A percentile compares a stretch with the other conserved stretches of the same genome.
These are phyloP conservation scores for Perdita meconis DNA, from an alignment of 2,888 invertebrate genomes.

Conservation along the genomic window DNA sequence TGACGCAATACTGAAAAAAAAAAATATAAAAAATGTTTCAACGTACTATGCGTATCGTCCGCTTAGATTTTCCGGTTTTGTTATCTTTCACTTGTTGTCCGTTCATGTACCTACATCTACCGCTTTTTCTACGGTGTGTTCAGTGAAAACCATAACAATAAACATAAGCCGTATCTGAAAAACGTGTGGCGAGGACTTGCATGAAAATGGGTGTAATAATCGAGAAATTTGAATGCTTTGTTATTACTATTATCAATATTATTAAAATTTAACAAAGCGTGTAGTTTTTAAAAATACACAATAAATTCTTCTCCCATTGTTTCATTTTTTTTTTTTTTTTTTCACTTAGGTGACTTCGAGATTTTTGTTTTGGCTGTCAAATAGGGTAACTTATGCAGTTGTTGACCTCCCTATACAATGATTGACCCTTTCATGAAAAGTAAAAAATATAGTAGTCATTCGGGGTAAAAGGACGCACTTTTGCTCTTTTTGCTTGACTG, in stretches of 20 bases:
- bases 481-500: no score
- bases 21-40: slow-evolving; percentile 7
- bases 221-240: background rate
- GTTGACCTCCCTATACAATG: no score
- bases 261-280: background rate
- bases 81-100: slow-evolving; percentile 18
- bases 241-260: slow-evolving; percentile 9
- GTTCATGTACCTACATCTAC: slow-evolving; percentile 30
- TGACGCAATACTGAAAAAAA: background rate
- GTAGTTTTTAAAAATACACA: background rate
- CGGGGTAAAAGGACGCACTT: no score
- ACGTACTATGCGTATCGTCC: slow-evolving; percentile 9
- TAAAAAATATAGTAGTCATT: no score
- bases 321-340: no score
- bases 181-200: slow-evolving; percentile 9
- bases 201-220: background rate
- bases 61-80: slow-evolving; percentile 22
- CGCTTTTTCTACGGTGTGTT: background rate
- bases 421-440: no score
- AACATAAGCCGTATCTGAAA: slow-evolving; percentile 24
- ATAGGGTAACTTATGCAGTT: no score
- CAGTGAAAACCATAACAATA: slow-evolving; percentile 21
- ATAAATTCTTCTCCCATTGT: background rate
- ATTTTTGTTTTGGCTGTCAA: no score
- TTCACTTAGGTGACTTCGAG: no score